These are phyloP conservation scores for Neocrepidodera transversa DNA, from an alignment of 2,888 invertebrate species.

Conservation along the genomic window DNA sequence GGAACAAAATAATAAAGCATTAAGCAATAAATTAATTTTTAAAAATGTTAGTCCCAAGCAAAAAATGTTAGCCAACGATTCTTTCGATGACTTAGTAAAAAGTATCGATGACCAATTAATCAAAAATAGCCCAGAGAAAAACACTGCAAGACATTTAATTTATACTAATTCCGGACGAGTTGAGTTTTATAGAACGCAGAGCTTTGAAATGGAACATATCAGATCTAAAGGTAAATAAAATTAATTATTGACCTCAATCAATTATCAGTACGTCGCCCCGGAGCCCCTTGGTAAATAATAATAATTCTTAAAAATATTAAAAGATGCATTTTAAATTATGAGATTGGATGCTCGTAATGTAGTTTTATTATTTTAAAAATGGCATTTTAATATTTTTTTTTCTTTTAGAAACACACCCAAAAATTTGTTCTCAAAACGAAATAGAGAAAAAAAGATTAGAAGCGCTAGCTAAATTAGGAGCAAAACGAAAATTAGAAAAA, in stretches of 20 bases:
- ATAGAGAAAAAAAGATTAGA: constrained; percentile 62
- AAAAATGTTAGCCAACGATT: constrained; percentile 25
- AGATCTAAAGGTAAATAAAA: constrained; percentile 16
- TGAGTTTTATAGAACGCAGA: constrained; percentile 50
- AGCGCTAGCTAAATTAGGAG: constrained; percentile 67
- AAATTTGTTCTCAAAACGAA: constrained; percentile 15
- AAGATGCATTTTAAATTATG: too few species aligned
- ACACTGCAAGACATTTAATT: background rate
- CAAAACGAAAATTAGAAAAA: constrained; percentile 56
- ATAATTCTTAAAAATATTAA: too few species aligned
- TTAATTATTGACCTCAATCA: too few species aligned
- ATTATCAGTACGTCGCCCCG: too few species aligned
- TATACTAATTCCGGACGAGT: constrained; percentile 38
- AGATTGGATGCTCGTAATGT: too few species aligned
- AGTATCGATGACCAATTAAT: constrained; percentile 19
- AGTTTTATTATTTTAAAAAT: too few species aligned
- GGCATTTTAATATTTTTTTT: too few species aligned
- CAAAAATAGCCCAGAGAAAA: background rate
- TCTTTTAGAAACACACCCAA: constrained; percentile 1
- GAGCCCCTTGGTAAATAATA: too few species aligned
- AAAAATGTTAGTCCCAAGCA: constrained; percentile 13
- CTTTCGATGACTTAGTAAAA: constrained; percentile 28
- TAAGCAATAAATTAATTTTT: constrained; percentile 1
- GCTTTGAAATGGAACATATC: constrained; percentile 47
- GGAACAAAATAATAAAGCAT: background rate